Evolutionary conservation across 2,113 vertebrate genomes (phyloP).

Genomic region (Pipra filicauda): DNA sequence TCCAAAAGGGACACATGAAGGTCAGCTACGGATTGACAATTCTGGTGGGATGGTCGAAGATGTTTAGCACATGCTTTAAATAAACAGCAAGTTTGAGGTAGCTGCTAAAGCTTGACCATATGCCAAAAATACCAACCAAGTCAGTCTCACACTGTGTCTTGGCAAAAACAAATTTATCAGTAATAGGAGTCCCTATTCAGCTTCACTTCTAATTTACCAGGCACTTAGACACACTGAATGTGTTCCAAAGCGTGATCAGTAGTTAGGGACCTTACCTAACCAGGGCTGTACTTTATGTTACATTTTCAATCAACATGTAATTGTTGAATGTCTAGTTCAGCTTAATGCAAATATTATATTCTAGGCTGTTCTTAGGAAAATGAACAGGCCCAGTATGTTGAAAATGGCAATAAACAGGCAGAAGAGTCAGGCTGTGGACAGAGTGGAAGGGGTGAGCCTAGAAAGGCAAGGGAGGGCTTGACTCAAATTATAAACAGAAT

Average conservation of each 20-base stretch:
- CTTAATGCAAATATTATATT: not conserved
- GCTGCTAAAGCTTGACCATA: not conserved
- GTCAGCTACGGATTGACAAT: not conserved
- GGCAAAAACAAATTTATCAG: not conserved
- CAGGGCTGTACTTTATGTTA: not conserved
- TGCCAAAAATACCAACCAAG: not conserved
- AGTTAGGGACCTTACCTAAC: not conserved
- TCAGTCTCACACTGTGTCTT: not conserved
- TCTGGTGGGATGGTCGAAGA: not conserved
- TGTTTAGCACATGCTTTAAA: constrained; percentile 9
- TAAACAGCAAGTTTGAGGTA: not conserved
- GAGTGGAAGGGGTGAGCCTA: not conserved
- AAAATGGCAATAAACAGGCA: not conserved
- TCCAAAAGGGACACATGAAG: not conserved
- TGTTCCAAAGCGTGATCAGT: not conserved
- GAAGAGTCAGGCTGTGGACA: not conserved
- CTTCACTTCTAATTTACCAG: not conserved
- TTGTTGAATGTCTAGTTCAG: not conserved
- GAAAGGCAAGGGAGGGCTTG: not conserved
- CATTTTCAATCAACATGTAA: not conserved
- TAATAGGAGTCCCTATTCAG: not conserved
- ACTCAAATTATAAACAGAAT: not conserved
- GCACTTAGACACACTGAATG: not conserved
- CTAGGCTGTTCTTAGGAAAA: not conserved
- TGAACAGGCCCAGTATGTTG: not conserved